Evolutionary conservation across 2,888 invertebrate species (phyloP).

Genomic region (Netelia virgata): DNA sequence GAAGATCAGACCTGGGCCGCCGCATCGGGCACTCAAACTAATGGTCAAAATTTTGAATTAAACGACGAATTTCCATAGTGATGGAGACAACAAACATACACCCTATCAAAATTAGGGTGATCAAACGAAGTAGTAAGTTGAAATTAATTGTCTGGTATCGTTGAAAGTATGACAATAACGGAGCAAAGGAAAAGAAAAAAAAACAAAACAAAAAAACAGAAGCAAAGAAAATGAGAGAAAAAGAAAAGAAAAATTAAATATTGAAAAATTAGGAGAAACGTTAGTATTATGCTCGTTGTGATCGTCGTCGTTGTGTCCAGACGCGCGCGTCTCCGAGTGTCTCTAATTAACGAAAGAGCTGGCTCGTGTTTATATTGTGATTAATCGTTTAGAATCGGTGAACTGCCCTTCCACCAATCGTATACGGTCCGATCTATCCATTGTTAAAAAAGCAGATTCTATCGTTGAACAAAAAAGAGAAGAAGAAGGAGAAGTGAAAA

Average conservation of each 20-base stretch:
- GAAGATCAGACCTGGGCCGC: slow-evolving; percentile 88
- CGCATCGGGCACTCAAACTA: slow-evolving; percentile 91
- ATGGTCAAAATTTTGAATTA: slow-evolving; percentile 86
- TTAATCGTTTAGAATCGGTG: slow-evolving; percentile 59
- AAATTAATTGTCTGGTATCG: slow-evolving; percentile 76
- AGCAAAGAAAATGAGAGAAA: slow-evolving; percentile 30
- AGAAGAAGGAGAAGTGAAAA: slow-evolving; percentile 4
- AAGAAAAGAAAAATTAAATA: slow-evolving; percentile 55
- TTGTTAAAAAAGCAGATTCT: slow-evolving; percentile 49
- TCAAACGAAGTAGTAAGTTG: slow-evolving; percentile 74
- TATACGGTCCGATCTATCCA: slow-evolving; percentile 46
- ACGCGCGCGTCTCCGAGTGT: slow-evolving; percentile 49
- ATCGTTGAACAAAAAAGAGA: slow-evolving; percentile 1
- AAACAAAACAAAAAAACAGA: slow-evolving; percentile 36
- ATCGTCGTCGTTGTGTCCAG: slow-evolving; percentile 59
- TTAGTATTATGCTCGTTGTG: slow-evolving; percentile 43
- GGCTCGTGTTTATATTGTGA: slow-evolving; percentile 62
- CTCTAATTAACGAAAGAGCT: slow-evolving; percentile 69
- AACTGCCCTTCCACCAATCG: slow-evolving; percentile 54
- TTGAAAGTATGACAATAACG: slow-evolving; percentile 82
- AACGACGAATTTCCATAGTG: slow-evolving; percentile 36
- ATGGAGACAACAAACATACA: slow-evolving; percentile 22
- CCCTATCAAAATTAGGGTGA: slow-evolving; percentile 41
- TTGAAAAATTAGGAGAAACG: too few relatives aligned
- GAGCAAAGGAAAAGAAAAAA: slow-evolving; percentile 69